Percentiles rank a stretch among this genome's conserved stretches.
Conservation (phyloP, 1,140 invertebrate genomes). For the Nixonia krombeini region DNA sequence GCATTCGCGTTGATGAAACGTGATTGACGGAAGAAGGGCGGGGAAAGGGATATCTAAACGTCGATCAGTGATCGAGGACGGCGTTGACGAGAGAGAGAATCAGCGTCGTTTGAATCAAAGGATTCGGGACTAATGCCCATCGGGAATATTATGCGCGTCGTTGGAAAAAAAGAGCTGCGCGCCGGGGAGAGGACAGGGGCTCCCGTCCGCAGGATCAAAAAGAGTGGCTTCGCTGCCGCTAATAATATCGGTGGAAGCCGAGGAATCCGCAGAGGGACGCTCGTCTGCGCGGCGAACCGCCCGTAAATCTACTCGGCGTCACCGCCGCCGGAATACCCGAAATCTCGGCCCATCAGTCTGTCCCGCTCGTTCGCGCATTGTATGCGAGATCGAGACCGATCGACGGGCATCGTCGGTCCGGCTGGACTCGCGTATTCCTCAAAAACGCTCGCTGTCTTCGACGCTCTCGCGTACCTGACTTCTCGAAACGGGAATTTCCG, state of each 20-base stretch:
- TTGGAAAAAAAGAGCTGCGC: conserved; percentile 28
- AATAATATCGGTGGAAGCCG: conserved; percentile 69
- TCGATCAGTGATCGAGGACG: too few relatives aligned
- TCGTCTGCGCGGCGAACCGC: conserved; percentile 65
- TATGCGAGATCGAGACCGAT: conserved; percentile 42
- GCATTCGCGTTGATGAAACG: too few relatives aligned
- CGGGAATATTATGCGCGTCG: conserved; percentile 58
- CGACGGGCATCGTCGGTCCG: conserved; percentile 6
- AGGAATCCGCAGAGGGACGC: conserved; percentile 66
- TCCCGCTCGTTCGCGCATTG: conserved; percentile 40
- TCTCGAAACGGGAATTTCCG: too few relatives aligned
- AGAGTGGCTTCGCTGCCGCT: conserved; percentile 64
- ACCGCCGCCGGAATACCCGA: conserved; percentile 58
- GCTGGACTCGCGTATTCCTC: neutral
- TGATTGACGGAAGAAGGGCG: too few relatives aligned
- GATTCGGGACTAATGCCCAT: conserved; percentile 52
- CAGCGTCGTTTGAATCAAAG: conserved; percentile 41
- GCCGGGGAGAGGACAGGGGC: conserved; percentile 8
- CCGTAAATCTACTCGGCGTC: conserved; percentile 68
- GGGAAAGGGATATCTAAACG: too few relatives aligned
- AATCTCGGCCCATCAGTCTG: conserved; percentile 39
- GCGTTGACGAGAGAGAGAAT: conserved; percentile 46
- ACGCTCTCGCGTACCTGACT: too few relatives aligned
- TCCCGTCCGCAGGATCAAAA: conserved; percentile 62
- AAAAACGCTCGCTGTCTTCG: too few relatives aligned